These are phyloP conservation scores for Drosophila stalkeri DNA, from an alignment of 2,888 invertebrate genomes.

Conservation along the genomic window DNA sequence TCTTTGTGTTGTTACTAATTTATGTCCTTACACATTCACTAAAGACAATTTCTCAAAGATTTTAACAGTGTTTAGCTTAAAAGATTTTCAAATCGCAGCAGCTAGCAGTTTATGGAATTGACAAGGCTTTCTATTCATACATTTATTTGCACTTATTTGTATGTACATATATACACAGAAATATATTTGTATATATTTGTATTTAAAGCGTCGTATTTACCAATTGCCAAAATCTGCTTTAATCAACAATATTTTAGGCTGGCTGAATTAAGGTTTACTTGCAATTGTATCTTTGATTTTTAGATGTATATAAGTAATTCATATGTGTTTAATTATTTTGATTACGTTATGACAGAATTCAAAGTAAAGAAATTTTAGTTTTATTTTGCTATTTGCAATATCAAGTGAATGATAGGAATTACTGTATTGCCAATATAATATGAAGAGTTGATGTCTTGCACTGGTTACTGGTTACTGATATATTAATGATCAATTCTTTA, in stretches of 20 bases:
- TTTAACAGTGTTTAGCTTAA: constrained; percentile 14
- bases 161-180: background rate
- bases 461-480: no score
- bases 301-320: background rate
- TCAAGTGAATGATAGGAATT: background rate
- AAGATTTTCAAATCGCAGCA: constrained; percentile 24
- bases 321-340: background rate
- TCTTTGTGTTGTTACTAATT: constrained; percentile 21
- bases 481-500: background rate
- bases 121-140: constrained; percentile 4
- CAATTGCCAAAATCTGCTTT: background rate
- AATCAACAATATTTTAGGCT: background rate
- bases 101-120: constrained; percentile 4
- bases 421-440: background rate
- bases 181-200: background rate
- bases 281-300: background rate
- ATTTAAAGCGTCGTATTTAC: background rate
- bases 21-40: constrained; percentile 1
- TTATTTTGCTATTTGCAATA: background rate
- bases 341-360: background rate
- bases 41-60: constrained; percentile 1
- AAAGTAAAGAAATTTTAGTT: background rate
- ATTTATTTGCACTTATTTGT: background rate
- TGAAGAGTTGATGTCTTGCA: no score
- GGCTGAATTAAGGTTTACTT: background rate